Percentiles rank a stretch among this genome's conserved stretches.
These are phyloP conservation scores for Whitmania pigra DNA, from an alignment of 1,140 invertebrate genomes.

Conservation along the genomic window DNA sequence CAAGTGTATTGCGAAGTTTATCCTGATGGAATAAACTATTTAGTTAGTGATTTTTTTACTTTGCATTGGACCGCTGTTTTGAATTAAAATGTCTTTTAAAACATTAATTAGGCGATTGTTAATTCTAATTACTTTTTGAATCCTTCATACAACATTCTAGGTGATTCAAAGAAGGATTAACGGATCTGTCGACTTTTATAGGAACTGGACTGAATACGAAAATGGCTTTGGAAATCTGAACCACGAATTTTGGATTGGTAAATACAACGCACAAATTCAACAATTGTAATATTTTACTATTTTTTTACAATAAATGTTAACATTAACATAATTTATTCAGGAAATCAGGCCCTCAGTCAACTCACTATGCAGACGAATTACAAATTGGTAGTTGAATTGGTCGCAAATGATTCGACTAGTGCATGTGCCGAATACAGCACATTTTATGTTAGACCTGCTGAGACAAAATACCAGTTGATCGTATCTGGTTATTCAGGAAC, in stretches of 20 bases:
- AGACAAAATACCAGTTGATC: slow-evolving; percentile 75
- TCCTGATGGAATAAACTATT: too few relatives aligned
- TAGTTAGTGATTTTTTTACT: too few relatives aligned
- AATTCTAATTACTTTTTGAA: too few relatives aligned
- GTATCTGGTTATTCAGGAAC: slow-evolving; percentile 80
- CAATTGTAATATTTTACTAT: not conserved
- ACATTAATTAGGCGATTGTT: too few relatives aligned
- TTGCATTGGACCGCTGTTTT: too few relatives aligned
- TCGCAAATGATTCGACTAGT: slow-evolving; percentile 43
- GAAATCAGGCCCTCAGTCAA: slow-evolving; percentile 6
- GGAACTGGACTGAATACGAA: slow-evolving; percentile 48
- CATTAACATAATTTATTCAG: not conserved
- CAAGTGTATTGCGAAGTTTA: too few relatives aligned
- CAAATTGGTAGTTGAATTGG: slow-evolving; percentile 46
- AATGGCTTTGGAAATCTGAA: slow-evolving; percentile 46
- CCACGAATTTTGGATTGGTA: slow-evolving; percentile 49
- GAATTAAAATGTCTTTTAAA: too few relatives aligned
- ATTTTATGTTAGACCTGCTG: slow-evolving; percentile 78
- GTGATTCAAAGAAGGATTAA: slow-evolving; percentile 12
- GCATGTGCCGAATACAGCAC: slow-evolving; percentile 76
- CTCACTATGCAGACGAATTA: slow-evolving; percentile 15
- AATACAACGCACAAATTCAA: too few relatives aligned
- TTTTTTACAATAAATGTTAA: too few relatives aligned
- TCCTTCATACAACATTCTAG: too few relatives aligned
- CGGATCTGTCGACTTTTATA: slow-evolving; percentile 40